These are phyloP conservation scores for Argynnis bischoffii DNA, from an alignment of 2,888 invertebrate species.

Conservation along the genomic window DNA sequence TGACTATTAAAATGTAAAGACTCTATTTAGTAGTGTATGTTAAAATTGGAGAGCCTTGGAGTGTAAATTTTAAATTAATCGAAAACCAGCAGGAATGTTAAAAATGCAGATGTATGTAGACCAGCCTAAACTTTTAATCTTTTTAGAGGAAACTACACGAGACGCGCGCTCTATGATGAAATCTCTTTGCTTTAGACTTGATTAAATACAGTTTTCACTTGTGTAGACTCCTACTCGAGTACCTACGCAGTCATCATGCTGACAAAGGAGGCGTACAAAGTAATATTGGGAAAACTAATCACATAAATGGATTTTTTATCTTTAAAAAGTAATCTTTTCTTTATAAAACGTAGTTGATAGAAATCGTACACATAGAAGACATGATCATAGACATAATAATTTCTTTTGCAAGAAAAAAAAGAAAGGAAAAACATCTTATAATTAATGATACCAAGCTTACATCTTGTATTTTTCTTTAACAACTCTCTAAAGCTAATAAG, in stretches of 20 bases:
- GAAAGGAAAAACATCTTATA: no score
- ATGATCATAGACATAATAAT: no score
- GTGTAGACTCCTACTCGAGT: not conserved
- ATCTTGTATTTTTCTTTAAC: not conserved
- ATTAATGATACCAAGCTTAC: no score
- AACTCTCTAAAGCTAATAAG: not conserved
- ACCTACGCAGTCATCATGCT: not conserved
- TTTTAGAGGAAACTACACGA: constrained; percentile 7
- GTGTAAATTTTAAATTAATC: no score
- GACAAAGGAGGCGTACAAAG: constrained; percentile 4
- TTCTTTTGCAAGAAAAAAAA: no score
- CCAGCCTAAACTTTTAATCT: constrained; percentile 12
- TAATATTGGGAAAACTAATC: not conserved
- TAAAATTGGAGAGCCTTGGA: no score
- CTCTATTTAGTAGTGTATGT: no score
- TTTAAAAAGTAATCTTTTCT: not conserved
- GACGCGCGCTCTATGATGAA: not conserved
- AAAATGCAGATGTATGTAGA: not conserved
- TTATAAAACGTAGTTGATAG: no score
- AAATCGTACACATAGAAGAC: no score
- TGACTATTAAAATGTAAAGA: no score
- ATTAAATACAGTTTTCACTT: constrained; percentile 12
- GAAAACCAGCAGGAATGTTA: not conserved
- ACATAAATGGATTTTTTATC: not conserved
- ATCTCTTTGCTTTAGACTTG: constrained; percentile 13